phyloP scores from a whole-genome alignment of 2,888 invertebrate genomes.

The Trichogramma evanescens region DNA sequence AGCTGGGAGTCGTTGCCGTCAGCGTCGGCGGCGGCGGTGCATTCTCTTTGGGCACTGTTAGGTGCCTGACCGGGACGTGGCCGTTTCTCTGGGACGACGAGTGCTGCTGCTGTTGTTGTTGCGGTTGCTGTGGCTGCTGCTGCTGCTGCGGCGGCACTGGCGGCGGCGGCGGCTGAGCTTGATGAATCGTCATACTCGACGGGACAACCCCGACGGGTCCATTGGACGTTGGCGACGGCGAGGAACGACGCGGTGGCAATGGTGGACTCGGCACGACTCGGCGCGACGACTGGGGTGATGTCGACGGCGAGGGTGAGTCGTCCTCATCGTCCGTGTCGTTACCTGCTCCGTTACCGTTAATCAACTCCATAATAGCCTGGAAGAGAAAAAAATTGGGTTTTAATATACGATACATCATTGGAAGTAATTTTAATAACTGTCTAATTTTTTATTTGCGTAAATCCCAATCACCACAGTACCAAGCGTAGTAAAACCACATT shows the following conservation, averaged over 20 bases:
- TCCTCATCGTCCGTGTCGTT: conserved; percentile 42
- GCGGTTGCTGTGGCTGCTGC: not conserved
- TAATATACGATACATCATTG: not conserved
- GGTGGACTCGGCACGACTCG: conserved; percentile 51
- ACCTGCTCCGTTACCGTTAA: conserved; percentile 41
- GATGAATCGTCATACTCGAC: too few relatives aligned
- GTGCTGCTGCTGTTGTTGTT: not conserved
- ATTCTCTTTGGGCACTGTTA: conserved; percentile 48
- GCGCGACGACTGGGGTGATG: conserved; percentile 38
- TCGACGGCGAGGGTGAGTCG: conserved; percentile 42
- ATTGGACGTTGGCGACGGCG: conserved; percentile 45
- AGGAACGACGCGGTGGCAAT: conserved; percentile 57
- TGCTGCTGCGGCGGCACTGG: not conserved
- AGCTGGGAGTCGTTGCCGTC: not conserved
- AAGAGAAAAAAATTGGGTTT: not conserved
- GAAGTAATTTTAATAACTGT: too few relatives aligned
- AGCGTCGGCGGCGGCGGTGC: conserved; percentile 45
- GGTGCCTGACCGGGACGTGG: conserved; percentile 29
- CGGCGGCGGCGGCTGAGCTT: not conserved
- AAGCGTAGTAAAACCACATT: too few relatives aligned
- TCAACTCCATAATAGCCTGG: conserved; percentile 44
- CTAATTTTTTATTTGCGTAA: too few relatives aligned
- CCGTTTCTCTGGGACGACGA: conserved; percentile 26
- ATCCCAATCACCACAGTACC: too few relatives aligned
- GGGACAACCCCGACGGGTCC: conserved; percentile 11